phyloP scores from a whole-genome alignment of 35 echinoderm and acorn worm species.

The Anneissia japonica region DNA sequence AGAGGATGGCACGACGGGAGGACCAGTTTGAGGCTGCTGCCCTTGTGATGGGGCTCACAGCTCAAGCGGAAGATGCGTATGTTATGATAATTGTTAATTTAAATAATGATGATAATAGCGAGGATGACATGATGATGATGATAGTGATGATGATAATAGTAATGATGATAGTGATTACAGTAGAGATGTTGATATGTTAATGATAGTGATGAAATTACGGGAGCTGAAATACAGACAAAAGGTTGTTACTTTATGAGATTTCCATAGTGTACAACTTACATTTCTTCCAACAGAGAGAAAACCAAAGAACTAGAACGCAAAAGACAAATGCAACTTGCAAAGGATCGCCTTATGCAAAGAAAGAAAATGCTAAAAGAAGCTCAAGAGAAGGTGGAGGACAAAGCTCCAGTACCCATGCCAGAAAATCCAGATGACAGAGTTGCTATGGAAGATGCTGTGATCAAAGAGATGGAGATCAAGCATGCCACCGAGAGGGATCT shows the following conservation, averaged over 20 bases:
- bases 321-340: slow-evolving; percentile 70
- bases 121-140: no score
- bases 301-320: slow-evolving; percentile 49
- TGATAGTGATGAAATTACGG: no score
- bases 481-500: slow-evolving; percentile 68
- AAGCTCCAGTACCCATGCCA: slow-evolving; percentile 48
- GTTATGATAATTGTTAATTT: no score
- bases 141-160: no score
- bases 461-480: slow-evolving; percentile 88
- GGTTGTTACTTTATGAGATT: neutral
- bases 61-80: slow-evolving; percentile 80
- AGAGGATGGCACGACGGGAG: slow-evolving; percentile 73
- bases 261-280: neutral
- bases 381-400: slow-evolving; percentile 16
- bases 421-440: slow-evolving; percentile 66
- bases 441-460: slow-evolving; percentile 70
- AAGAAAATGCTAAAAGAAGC: slow-evolving; percentile 40
- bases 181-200: no score
- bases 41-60: slow-evolving; percentile 73
- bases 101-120: neutral
- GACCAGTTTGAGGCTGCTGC: slow-evolving; percentile 98
- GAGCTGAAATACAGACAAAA: neutral
- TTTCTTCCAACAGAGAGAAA: neutral
- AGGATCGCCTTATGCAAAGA: slow-evolving; percentile 68
- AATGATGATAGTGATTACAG: no score